phyloP scores from a whole-genome alignment of 2,113 vertebrate genomes.

The Aegotheles bennettii region DNA sequence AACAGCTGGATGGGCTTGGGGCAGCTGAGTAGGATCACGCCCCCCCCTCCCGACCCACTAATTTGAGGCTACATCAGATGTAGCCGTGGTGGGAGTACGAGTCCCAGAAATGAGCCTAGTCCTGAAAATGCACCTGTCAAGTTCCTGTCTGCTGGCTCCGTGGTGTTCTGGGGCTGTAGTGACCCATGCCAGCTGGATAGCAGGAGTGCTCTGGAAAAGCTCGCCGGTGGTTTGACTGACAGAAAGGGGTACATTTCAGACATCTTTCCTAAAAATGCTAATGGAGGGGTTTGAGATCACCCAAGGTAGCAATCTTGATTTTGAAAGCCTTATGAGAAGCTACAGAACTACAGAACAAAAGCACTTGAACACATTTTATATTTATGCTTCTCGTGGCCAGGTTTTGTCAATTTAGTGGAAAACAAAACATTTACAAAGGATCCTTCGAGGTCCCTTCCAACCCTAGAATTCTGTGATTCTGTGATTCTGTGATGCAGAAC shows the following conservation, averaged over 20 bases:
- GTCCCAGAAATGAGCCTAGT: neutral
- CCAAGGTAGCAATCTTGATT: neutral
- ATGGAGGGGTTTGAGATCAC: neutral
- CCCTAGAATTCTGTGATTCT: too few relatives aligned
- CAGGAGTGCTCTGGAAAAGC: neutral
- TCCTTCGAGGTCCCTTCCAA: too few relatives aligned
- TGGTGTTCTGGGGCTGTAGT: neutral
- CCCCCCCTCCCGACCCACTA: neutral
- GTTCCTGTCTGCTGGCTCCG: neutral
- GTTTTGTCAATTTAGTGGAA: neutral
- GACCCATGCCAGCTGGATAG: neutral
- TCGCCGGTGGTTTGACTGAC: neutral
- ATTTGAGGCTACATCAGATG: neutral
- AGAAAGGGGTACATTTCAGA: neutral
- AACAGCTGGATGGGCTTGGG: rapidly evolving
- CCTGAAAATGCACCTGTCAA: neutral
- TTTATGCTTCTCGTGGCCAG: neutral
- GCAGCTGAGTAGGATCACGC: neutral
- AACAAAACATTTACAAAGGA: neutral
- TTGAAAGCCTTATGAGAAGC: neutral
- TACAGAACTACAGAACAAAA: neutral
- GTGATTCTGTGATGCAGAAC: too few relatives aligned
- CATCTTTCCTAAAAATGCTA: neutral
- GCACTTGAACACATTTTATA: neutral
- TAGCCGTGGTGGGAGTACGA: neutral